phyloP scores from a whole-genome alignment of 2,797 vertebrate genomes.

The Hipposideros larvatus region DNA sequence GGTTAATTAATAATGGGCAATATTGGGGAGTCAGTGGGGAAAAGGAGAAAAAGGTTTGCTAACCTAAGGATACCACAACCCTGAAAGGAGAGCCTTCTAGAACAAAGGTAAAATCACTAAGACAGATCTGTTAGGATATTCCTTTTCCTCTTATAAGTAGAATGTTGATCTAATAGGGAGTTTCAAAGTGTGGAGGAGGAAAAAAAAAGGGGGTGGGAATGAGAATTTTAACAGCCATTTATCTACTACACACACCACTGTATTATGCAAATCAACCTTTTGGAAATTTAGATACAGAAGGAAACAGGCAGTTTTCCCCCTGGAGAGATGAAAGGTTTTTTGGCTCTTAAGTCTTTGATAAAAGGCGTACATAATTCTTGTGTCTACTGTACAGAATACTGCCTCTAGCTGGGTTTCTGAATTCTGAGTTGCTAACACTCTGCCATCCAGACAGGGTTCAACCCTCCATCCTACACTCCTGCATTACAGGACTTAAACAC shows the following conservation, averaged over 20 bases:
- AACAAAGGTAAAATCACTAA: slow-evolving; percentile 77
- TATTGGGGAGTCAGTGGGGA: slow-evolving; percentile 7
- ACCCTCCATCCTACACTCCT: slow-evolving; percentile 87
- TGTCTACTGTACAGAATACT: slow-evolving; percentile 89
- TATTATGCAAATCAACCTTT: slow-evolving; percentile 85
- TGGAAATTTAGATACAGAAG: slow-evolving; percentile 86
- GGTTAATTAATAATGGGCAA: slow-evolving; percentile 82
- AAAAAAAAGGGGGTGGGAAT: not conserved
- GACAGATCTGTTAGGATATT: slow-evolving; percentile 80
- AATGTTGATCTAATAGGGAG: slow-evolving; percentile 80
- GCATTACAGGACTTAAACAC: slow-evolving; percentile 89
- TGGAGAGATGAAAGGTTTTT: slow-evolving; percentile 86
- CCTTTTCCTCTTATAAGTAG: slow-evolving; percentile 73
- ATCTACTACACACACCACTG: slow-evolving; percentile 87
- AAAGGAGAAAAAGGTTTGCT: slow-evolving; percentile 61
- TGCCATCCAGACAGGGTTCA: slow-evolving; percentile 84
- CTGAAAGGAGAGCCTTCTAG: slow-evolving; percentile 84
- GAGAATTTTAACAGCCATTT: slow-evolving; percentile 85
- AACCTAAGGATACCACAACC: slow-evolving; percentile 85
- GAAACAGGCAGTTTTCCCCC: slow-evolving; percentile 83
- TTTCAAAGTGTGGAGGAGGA: slow-evolving; percentile 68
- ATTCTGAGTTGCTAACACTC: slow-evolving; percentile 81
- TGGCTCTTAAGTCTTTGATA: slow-evolving; percentile 85
- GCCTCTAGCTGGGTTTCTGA: slow-evolving; percentile 84
- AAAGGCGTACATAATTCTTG: slow-evolving; percentile 84